A percentile compares a stretch with the other conserved stretches of the same genome.
Evolutionary conservation across 2,113 vertebrate genomes (phyloP).

Genomic region (Macroglossus sobrinus): DNA sequence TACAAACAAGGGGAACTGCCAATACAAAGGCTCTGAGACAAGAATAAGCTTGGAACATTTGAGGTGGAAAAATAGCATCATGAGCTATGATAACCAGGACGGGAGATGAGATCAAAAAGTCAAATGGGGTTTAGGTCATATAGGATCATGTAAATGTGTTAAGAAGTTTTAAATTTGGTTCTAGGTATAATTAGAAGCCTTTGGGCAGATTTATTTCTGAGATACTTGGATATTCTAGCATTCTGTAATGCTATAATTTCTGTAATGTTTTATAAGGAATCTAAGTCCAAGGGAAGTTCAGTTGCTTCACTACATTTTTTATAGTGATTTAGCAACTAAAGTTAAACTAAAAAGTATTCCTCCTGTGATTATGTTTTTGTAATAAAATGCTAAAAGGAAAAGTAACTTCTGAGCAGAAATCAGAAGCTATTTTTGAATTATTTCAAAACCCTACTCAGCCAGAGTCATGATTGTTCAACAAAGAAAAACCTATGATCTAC

Average conservation of each 20-base stretch:
- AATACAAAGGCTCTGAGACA: neutral
- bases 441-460: neutral
- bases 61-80: neutral
- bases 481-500: neutral
- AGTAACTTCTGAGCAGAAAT: neutral
- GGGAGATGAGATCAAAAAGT: neutral
- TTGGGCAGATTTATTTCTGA: neutral
- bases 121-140: neutral
- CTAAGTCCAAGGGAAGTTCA: neutral
- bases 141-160: neutral
- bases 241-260: neutral
- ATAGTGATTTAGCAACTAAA: neutral
- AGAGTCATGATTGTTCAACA: neutral
- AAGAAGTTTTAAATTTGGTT: neutral
- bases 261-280: neutral
- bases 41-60: neutral
- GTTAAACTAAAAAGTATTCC: neutral
- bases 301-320: neutral
- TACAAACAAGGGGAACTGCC: neutral
- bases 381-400: neutral
- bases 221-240: neutral
- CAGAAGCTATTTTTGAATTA: neutral
- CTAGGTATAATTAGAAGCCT: neutral
- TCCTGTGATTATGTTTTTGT: neutral
- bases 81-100: neutral